These are phyloP conservation scores for Stichodactyla mertensii DNA, from an alignment of 64 coral and sea anemone genomes.

Conservation along the genomic window DNA sequence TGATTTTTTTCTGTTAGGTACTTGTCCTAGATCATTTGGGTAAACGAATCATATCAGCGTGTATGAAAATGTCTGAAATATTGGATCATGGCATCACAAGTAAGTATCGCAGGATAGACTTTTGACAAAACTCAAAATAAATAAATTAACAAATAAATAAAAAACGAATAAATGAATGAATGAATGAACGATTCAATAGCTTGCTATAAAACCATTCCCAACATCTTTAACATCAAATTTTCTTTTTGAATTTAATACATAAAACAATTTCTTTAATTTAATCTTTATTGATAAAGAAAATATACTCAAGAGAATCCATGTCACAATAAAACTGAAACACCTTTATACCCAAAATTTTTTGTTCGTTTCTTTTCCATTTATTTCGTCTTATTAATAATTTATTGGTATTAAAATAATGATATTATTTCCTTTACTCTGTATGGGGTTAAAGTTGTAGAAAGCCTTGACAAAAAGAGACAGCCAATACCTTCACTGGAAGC, in stretches of 20 bases:
- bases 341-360: too few relatives aligned
- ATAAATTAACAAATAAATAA: too few relatives aligned
- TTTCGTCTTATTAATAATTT: neutral
- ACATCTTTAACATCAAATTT: too few relatives aligned
- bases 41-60: constrained; percentile 81
- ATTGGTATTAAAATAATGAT: neutral
- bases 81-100: constrained; percentile 88
- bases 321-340: too few relatives aligned
- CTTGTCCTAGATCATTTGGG: constrained; percentile 80
- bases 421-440: neutral
- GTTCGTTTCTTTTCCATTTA: too few relatives aligned
- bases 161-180: too few relatives aligned
- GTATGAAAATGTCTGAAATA: constrained; percentile 93
- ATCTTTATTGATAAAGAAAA: neutral
- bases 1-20: constrained; percentile 38
- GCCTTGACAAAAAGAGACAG: constrained; percentile 71
- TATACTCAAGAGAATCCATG: neutral
- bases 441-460: constrained; percentile 73
- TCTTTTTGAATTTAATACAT: too few relatives aligned
- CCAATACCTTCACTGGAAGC: constrained; percentile 80
- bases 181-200: too few relatives aligned
- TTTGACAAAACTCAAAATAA: too few relatives aligned
- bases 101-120: constrained; percentile 9
- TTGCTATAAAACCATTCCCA: too few relatives aligned
- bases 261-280: too few relatives aligned